Percentiles rank a stretch among this genome's conserved stretches.
phyloP scores from a whole-genome alignment of 1,140 invertebrate genomes.

The Tetranychus cinnabarinus region DNA sequence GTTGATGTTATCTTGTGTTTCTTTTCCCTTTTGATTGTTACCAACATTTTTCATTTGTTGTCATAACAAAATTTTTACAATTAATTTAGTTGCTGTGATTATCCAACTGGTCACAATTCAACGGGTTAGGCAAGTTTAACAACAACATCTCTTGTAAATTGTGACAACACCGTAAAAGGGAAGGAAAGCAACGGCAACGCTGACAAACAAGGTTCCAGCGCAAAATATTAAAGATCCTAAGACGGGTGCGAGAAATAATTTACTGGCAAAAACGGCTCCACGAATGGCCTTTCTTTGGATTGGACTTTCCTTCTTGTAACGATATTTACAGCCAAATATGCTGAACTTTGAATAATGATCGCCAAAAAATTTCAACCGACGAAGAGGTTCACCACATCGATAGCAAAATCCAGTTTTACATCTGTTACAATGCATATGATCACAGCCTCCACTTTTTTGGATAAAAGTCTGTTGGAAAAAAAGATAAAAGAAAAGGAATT shows the following conservation, averaged over 20 bases:
- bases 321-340: slow-evolving; percentile 24
- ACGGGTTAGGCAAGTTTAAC: background rate
- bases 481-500: too few relatives aligned
- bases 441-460: slow-evolving; percentile 22
- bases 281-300: slow-evolving; percentile 19
- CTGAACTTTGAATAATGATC: slow-evolving; percentile 23
- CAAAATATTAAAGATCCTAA: slow-evolving; percentile 17
- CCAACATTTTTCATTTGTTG: too few relatives aligned
- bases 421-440: slow-evolving; percentile 23
- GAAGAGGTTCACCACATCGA: slow-evolving; percentile 21
- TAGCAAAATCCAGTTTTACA: slow-evolving; percentile 26
- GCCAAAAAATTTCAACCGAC: slow-evolving; percentile 21
- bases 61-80: too few relatives aligned
- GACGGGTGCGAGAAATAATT: slow-evolving; percentile 18
- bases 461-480: slow-evolving; percentile 20
- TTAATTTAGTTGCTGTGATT: too few relatives aligned
- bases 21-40: too few relatives aligned
- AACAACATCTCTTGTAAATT: background rate
- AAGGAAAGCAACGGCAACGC: slow-evolving; percentile 17
- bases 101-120: background rate
- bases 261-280: slow-evolving; percentile 23
- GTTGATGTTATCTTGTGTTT: too few relatives aligned
- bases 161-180: slow-evolving; percentile 18
- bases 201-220: slow-evolving; percentile 18
- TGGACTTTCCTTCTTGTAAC: slow-evolving; percentile 20